Base-by-base conservation (phyloP, 2,113 vertebrate species). In the Mesitornis unicolor region DNA sequence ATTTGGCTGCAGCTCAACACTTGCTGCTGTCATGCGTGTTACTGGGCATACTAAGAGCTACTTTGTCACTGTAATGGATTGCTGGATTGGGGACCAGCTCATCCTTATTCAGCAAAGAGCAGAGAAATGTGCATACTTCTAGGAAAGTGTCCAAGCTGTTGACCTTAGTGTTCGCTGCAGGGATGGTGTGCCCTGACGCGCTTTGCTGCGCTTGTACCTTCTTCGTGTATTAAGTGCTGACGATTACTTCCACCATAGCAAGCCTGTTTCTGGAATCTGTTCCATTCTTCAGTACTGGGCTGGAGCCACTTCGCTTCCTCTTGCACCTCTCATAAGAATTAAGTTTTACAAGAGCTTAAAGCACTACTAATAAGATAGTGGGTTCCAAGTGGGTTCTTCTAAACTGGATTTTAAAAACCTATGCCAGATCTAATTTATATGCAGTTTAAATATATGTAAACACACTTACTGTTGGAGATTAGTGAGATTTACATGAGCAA, bases 1-100 rank as follows among this genome's bases (percentile, higher is more conserved):
- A 88, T 88, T 95, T 97, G 95, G 95, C 95, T 88, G 90, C 92
- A 80, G 50, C 71, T 97, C 90, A 93, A 53, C 76, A 38, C 68
- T 96, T 80, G 85, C 82, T 65, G 82, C 94, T 93, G 96, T 90
- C 71, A 54, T 63, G 73, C 56, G 20, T 87, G 86, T 92, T 94
- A 61, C 89, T 63, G 84, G 64, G 86, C 65, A 59, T 86, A 33
- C 80, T 77, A 35, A 86, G 76, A 87, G 84, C 73, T 87, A 67
- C 69, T 95, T 91, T 89, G 90, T 92, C 85, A 86, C 89, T 8
- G 4, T 88, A 92, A 90, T 95, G 86, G 51, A 90, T 95, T 81
- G 68, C 73, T 87, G 84, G n/a, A 51, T 14, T 56, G 57, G 73
- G 65, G 28, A 83, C 57, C 70, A 78, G 69, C 69, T 90, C 89